These are phyloP conservation scores for Neopipo cinnamomea DNA, from an alignment of 2,113 vertebrate species.

Conservation along the genomic window DNA sequence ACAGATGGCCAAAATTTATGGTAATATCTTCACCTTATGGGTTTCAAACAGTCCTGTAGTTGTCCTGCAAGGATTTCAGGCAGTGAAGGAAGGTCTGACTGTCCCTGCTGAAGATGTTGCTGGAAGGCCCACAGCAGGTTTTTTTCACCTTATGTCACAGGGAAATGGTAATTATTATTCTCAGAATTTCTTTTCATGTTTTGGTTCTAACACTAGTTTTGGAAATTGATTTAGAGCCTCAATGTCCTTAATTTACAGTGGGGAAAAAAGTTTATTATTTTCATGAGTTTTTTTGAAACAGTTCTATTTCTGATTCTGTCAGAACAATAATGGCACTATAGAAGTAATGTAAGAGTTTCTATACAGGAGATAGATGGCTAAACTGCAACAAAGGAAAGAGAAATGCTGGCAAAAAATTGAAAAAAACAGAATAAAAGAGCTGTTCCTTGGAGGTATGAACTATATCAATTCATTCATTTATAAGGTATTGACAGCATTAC, in stretches of 20 bases:
- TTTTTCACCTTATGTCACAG: neutral
- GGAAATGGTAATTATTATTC: slow-evolving; percentile 41
- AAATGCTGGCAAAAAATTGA: neutral
- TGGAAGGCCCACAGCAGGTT: neutral
- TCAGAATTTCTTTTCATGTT: neutral
- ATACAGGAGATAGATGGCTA: neutral
- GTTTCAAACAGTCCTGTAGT: neutral
- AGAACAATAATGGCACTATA: neutral
- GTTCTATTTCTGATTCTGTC: neutral
- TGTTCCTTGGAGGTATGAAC: neutral
- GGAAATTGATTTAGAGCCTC: neutral
- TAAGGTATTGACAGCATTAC: neutral
- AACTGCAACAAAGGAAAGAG: neutral
- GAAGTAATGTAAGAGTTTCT: neutral
- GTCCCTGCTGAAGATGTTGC: slow-evolving; percentile 38
- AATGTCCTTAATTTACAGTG: neutral
- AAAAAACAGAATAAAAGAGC: neutral
- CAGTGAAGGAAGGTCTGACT: slow-evolving; percentile 60
- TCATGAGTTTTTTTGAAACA: neutral
- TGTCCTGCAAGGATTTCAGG: slow-evolving; percentile 51
- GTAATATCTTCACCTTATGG: slow-evolving; percentile 54
- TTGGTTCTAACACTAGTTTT: neutral
- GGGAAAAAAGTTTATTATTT: neutral
- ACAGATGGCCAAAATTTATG: slow-evolving; percentile 41
- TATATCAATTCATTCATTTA: neutral